These are phyloP conservation scores for Metacarcinus magister DNA, from an alignment of 2,888 invertebrate species.

Conservation along the genomic window DNA sequence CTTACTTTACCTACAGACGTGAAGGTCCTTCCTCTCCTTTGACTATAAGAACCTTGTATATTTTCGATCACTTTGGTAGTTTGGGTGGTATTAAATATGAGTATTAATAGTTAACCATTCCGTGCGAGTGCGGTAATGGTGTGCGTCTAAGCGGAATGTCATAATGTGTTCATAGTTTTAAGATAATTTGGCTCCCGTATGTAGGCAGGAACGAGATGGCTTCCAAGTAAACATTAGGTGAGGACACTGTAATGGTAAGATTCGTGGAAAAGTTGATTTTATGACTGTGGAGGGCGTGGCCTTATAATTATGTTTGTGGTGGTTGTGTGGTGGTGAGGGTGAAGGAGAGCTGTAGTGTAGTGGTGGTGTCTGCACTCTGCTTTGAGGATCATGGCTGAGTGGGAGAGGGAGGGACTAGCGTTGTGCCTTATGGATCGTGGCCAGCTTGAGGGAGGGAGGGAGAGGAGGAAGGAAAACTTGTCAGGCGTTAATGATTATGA, in stretches of 20 bases:
- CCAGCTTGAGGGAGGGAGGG: background rate
- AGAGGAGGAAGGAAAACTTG: background rate
- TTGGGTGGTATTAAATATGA: background rate
- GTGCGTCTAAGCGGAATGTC: background rate
- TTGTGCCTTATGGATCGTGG: slow-evolving; percentile 20
- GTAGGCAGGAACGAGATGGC: background rate
- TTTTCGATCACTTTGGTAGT: background rate
- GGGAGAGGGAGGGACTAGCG: background rate
- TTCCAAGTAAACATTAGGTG: background rate
- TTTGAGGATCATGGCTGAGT: background rate
- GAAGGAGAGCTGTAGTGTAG: background rate
- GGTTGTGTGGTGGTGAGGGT: background rate
- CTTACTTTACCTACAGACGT: too few relatives aligned
- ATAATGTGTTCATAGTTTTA: background rate
- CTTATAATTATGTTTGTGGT: background rate
- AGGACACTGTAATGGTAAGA: background rate
- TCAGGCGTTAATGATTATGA: background rate
- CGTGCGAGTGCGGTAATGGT: background rate
- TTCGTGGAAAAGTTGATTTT: background rate
- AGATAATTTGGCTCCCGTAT: background rate
- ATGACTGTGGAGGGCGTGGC: background rate
- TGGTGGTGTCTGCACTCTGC: background rate
- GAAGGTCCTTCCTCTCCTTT: background rate
- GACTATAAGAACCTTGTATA: background rate
- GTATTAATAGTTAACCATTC: background rate